Evolutionary conservation across 1,140 invertebrate genomes (phyloP).

Genomic region (Lucilia cuprina): DNA sequence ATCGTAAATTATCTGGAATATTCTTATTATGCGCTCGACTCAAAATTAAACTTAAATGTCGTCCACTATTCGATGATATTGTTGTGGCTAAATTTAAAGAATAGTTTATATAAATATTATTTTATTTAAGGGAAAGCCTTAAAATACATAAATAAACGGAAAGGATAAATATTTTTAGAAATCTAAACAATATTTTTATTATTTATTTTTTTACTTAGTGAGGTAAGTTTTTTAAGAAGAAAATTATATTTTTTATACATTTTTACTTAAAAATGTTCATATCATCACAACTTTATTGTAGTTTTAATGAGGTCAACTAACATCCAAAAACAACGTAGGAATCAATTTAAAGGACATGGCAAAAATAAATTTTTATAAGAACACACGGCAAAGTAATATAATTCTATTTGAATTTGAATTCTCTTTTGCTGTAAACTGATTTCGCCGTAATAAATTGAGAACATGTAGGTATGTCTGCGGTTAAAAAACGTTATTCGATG

Average conservation of each 20-base stretch:
- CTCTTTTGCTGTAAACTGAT: not conserved
- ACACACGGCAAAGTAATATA: not conserved
- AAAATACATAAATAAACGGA: no score
- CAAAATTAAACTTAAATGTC: conserved; percentile 84
- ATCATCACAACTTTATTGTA: conserved; percentile 4
- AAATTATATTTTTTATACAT: no score
- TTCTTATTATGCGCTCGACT: conserved; percentile 95
- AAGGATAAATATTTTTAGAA: no score
- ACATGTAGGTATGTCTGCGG: not conserved
- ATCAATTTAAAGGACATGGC: not conserved
- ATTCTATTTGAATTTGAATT: not conserved
- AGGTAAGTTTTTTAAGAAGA: no score
- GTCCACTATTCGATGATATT: conserved; percentile 84
- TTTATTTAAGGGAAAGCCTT: no score
- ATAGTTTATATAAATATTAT: conserved; percentile 25
- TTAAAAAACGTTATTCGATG: not conserved
- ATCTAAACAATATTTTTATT: no score
- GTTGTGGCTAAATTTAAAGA: conserved; percentile 64
- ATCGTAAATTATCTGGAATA: conserved; percentile 96
- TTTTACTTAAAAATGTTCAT: not conserved
- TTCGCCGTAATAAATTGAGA: not conserved
- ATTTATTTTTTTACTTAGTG: no score
- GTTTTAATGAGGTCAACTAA: conserved; percentile 22
- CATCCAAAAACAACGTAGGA: not conserved
- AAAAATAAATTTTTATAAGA: not conserved